These are phyloP conservation scores for Heliconius charithonia DNA, from an alignment of 2,888 invertebrate genomes.

Conservation along the genomic window DNA sequence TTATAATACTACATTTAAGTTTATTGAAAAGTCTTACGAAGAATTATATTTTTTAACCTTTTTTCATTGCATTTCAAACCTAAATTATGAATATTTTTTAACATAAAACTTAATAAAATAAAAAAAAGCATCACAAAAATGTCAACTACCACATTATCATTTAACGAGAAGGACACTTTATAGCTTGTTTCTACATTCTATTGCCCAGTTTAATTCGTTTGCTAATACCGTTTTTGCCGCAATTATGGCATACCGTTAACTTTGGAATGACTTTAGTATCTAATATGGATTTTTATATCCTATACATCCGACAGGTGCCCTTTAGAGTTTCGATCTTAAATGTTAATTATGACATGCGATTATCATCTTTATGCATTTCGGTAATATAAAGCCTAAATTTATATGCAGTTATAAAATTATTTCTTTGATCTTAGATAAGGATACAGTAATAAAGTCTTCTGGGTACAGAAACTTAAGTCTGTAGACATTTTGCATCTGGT, in stretches of 20 bases:
- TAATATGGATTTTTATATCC: slow-evolving; percentile 58
- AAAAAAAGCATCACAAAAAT: slow-evolving; percentile 18
- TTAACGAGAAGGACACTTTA: slow-evolving; percentile 36
- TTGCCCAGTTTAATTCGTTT: slow-evolving; percentile 40
- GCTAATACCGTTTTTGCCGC: slow-evolving; percentile 58
- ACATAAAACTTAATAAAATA: too few relatives aligned
- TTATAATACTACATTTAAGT: too few relatives aligned
- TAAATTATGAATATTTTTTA: too few relatives aligned
- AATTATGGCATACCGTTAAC: slow-evolving; percentile 61
- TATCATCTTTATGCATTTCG: neutral
- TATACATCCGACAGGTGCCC: slow-evolving; percentile 42
- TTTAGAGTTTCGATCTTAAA: slow-evolving; percentile 11
- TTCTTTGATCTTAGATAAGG: slow-evolving; percentile 41
- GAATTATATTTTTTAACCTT: too few relatives aligned
- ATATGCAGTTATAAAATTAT: slow-evolving; percentile 23
- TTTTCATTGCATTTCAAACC: too few relatives aligned
- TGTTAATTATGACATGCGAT: slow-evolving; percentile 18
- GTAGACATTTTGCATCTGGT: slow-evolving; percentile 39
- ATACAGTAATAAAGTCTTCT: slow-evolving; percentile 42
- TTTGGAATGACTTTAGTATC: slow-evolving; percentile 47
- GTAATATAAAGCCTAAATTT: slow-evolving; percentile 17
- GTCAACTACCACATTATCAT: slow-evolving; percentile 35
- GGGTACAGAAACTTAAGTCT: slow-evolving; percentile 33
- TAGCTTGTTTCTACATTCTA: slow-evolving; percentile 45
- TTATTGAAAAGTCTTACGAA: too few relatives aligned